phyloP scores from a whole-genome alignment of 1,140 invertebrate genomes.

The Phymastichus coffea region DNA sequence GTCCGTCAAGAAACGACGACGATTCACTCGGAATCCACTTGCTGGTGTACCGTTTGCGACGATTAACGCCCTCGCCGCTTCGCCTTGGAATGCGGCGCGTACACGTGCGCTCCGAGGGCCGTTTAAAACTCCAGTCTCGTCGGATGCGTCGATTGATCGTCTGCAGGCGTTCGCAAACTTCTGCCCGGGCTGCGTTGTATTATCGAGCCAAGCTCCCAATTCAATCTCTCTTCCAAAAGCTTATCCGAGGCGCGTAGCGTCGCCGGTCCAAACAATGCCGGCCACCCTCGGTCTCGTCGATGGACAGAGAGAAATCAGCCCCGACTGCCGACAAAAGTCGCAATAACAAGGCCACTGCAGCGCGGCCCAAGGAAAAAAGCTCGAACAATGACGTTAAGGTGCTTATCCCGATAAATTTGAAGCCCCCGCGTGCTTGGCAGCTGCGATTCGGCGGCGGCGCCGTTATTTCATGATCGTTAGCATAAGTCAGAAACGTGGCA shows the following conservation, averaged over 20 bases:
- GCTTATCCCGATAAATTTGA: constrained; percentile 26
- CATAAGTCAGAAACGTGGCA: constrained; percentile 24
- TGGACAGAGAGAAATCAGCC: too few species aligned
- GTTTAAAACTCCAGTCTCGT: neutral
- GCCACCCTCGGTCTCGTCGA: too few species aligned
- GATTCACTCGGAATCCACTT: too few species aligned
- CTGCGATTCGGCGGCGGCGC: neutral
- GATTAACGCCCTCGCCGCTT: constrained; percentile 9
- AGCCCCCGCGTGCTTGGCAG: neutral
- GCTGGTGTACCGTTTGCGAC: too few species aligned
- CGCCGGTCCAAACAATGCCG: too few species aligned
- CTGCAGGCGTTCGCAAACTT: too few species aligned
- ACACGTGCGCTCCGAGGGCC: neutral
- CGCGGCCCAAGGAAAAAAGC: neutral
- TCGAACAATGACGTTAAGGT: neutral
- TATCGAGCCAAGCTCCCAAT: too few species aligned
- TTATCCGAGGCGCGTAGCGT: too few species aligned
- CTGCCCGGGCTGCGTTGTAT: too few species aligned
- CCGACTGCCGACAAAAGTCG: neutral
- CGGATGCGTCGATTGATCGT: neutral
- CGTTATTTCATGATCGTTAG: constrained; percentile 24
- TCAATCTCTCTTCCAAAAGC: too few species aligned
- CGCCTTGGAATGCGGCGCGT: neutral
- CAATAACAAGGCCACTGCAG: neutral
- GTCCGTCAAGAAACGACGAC: too few species aligned